Percentiles rank a stretch among this genome's conserved stretches.
Conservation (phyloP, 2,888 invertebrate species). For the Eustalomyia histrio region DNA sequence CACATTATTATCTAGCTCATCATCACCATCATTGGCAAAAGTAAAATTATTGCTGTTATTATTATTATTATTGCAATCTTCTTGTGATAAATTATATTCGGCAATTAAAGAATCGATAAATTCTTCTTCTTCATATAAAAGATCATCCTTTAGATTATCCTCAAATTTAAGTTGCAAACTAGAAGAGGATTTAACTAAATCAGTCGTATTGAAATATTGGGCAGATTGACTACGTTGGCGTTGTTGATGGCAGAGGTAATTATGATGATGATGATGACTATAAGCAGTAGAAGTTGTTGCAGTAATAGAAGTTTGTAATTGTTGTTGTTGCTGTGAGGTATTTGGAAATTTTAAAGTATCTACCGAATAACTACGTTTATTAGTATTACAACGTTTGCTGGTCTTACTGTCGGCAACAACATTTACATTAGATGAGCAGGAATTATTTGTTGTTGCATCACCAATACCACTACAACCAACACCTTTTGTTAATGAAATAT, state of each 20-base stretch:
- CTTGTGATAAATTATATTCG: constrained; percentile 52
- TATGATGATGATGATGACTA: not conserved
- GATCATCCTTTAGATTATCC: constrained; percentile 34
- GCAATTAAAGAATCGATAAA: constrained; percentile 58
- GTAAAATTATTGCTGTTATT: constrained; percentile 8
- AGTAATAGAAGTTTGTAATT: not conserved
- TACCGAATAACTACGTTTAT: constrained; percentile 58
- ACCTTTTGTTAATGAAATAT: constrained; percentile 50
- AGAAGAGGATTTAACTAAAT: constrained; percentile 35
- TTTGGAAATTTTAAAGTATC: constrained; percentile 62
- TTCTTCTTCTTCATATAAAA: constrained; percentile 40
- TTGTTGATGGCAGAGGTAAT: too few species aligned
- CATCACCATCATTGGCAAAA: constrained; percentile 28
- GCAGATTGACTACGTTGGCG: constrained; percentile 58
- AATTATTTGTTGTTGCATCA: not conserved
- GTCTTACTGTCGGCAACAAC: constrained; percentile 1
- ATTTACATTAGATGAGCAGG: not conserved
- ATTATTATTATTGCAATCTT: constrained; percentile 52
- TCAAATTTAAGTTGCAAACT: constrained; percentile 11
- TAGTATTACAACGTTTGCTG: not conserved
- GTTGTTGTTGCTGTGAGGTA: not conserved
- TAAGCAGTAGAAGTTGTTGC: not conserved
- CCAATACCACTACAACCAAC: constrained; percentile 8
- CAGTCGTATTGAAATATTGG: constrained; percentile 37
- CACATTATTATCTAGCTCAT: constrained; percentile 6